Percentiles rank a stretch among this genome's conserved stretches.
Evolutionary conservation across 2,113 vertebrate genomes (phyloP).

Genomic region (Lichenostomus cassidix): DNA sequence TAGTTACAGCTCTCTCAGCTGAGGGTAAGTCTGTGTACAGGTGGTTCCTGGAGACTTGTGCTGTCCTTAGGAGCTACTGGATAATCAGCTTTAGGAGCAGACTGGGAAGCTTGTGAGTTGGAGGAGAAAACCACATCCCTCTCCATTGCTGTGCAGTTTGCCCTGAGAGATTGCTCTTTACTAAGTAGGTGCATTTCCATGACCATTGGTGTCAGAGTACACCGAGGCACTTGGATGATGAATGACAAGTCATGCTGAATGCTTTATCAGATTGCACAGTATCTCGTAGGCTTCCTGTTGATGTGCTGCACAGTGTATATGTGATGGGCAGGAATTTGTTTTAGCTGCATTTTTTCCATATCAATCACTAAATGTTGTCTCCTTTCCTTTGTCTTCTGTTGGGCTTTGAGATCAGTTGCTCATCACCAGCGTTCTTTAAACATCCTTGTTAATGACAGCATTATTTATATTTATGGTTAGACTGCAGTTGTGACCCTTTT

Average conservation of each 20-base stretch:
- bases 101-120: background rate
- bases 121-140: background rate
- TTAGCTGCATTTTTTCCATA: background rate
- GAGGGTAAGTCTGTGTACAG: background rate
- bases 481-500: background rate
- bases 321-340: background rate
- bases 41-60: fast-evolving
- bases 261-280: background rate
- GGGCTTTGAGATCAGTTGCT: background rate
- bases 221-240: background rate
- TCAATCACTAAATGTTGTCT: background rate
- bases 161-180: background rate
- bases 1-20: background rate
- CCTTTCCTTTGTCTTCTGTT: background rate
- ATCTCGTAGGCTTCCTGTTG: background rate
- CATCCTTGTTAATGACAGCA: background rate
- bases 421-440: slow-evolving; percentile 15
- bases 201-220: background rate
- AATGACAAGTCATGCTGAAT: background rate
- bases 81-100: background rate
- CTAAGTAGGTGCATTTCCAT: background rate
- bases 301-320: background rate
- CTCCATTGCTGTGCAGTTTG: background rate
- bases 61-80: background rate
- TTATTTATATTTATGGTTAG: slow-evolving; percentile 28